Evolutionary conservation across 1,140 invertebrate species (phyloP), one percentile per base, ranked within the genome.

Genomic region (Conopomorpha cramerella): DNA sequence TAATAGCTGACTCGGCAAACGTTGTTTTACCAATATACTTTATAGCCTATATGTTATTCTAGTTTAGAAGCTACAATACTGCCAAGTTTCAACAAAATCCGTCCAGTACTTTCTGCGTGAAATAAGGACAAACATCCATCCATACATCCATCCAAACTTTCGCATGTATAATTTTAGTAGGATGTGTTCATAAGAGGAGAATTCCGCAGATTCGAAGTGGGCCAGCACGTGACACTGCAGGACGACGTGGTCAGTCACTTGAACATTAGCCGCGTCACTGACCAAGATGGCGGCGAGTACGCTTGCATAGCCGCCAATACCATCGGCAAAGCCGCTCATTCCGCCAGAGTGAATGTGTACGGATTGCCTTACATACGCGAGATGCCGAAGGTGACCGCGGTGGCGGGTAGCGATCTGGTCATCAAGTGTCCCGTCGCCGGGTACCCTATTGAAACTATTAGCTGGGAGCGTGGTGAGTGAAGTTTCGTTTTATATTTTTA

Each of bases 161-260:
- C n/a, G n/a, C n/a, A n/a, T n/a, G n/a, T n/a, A n/a, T n/a, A n/a
- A n/a, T n/a, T n/a, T n/a, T n/a, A n/a, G n/a, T n/a, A n/a, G n/a
- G n/a, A n/a, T n/a, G n/a, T n/a, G n/a, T n/a, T n/a, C n/a, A n/a
- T n/a, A n/a, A n/a, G n/a, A n/a, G n/a, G n/a, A n/a, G n/a, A n/a
- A n/a, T n/a, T 30, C 4, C 36, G 53, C 51, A 89, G 91, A 51
- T 93, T 92, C 67, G 84, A 93, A 53, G 90, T 93, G 25, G 92
- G 92, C 12, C 92, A 95, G 71, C 93, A 93, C 73, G 91, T 94
- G 35, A 95, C 92, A 1, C 83, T 91, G 8, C 90, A 94, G 67
- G 93, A 94, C 49, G 91, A 95, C 66, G 92, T 96, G 25, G 91
- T 96, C 63, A 95, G 93, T 54, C 93, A 95, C 79, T 90, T 97